phyloP scores from a whole-genome alignment of 2,797 vertebrate genomes.

The Scarus forsteni region DNA sequence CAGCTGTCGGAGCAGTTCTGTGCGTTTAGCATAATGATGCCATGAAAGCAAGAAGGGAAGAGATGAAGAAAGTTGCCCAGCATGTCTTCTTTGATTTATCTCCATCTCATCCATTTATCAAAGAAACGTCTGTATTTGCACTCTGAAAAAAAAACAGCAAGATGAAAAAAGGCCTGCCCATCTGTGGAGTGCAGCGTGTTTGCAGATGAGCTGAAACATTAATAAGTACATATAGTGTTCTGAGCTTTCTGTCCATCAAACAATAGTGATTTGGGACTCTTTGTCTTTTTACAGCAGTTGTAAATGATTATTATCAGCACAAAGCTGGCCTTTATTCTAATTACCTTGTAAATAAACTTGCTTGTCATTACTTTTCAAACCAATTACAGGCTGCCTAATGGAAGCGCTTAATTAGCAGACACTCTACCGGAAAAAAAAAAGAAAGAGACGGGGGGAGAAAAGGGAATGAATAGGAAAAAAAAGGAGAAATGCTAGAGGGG shows the following conservation, averaged over 20 bases:
- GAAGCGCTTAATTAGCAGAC: constrained; percentile 88
- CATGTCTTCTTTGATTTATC: constrained; percentile 72
- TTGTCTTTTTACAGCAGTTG: constrained; percentile 57
- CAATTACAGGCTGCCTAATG: constrained; percentile 90
- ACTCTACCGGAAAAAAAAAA: constrained; percentile 80
- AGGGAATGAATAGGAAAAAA: constrained; percentile 76
- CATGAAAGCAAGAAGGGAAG: constrained; percentile 57
- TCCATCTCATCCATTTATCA: constrained; percentile 78
- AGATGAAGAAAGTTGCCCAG: constrained; percentile 73
- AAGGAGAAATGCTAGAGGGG: constrained; percentile 72
- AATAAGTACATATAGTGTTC: constrained; percentile 60
- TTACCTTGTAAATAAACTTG: constrained; percentile 91
- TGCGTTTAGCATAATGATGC: constrained; percentile 74
- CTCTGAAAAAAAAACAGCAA: constrained; percentile 64
- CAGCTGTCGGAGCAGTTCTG: constrained; percentile 71
- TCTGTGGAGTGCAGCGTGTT: constrained; percentile 54
- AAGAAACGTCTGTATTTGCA: constrained; percentile 70
- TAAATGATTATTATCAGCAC: constrained; percentile 88
- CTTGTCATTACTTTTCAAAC: constrained; percentile 90
- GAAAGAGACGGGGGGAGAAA: constrained; percentile 53
- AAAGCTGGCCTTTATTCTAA: constrained; percentile 87
- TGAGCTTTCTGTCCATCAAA: constrained; percentile 70
- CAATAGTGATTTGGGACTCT: constrained; percentile 40
- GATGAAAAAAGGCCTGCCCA: constrained; percentile 43
- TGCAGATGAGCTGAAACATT: constrained; percentile 63